Evolutionary conservation across 1,140 invertebrate species (phyloP).

Genomic region (Euborellia annulipes): DNA sequence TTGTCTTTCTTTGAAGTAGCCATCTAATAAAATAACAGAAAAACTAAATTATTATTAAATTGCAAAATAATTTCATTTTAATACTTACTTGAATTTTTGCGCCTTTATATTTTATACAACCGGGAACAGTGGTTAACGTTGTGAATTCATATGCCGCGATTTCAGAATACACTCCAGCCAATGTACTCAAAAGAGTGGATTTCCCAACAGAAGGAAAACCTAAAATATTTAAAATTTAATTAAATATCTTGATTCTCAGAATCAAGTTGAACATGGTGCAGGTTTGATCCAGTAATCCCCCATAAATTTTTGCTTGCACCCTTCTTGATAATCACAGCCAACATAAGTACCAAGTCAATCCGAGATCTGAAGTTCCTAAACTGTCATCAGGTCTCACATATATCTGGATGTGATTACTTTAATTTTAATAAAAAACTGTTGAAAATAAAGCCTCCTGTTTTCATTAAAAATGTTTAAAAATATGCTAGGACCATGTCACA

Average conservation of each 20-base stretch:
- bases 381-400: background rate
- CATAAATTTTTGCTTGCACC: background rate
- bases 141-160: slow-evolving; percentile 99
- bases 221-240: slow-evolving; percentile 28
- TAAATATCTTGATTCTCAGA: slow-evolving; percentile 36
- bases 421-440: background rate
- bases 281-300: background rate
- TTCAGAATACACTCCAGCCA: slow-evolving; percentile 98
- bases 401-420: background rate
- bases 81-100: slow-evolving; percentile 85
- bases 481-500: background rate
- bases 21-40: background rate
- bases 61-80: no score
- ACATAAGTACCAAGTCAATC: background rate
- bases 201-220: slow-evolving; percentile 99
- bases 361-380: background rate
- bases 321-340: background rate
- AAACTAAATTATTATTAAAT: no score
- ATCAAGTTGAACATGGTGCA: background rate
- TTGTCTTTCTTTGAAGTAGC: background rate
- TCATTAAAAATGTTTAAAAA: background rate
- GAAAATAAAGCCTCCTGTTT: background rate
- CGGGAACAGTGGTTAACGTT: slow-evolving; percentile 96
- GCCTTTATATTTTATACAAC: slow-evolving; percentile 99
- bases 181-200: slow-evolving; percentile 88